Evolutionary conservation across 2,888 invertebrate genomes (phyloP), one percentile per base, ranked within the genome.

Genomic region (Campopleginae sp.): DNA sequence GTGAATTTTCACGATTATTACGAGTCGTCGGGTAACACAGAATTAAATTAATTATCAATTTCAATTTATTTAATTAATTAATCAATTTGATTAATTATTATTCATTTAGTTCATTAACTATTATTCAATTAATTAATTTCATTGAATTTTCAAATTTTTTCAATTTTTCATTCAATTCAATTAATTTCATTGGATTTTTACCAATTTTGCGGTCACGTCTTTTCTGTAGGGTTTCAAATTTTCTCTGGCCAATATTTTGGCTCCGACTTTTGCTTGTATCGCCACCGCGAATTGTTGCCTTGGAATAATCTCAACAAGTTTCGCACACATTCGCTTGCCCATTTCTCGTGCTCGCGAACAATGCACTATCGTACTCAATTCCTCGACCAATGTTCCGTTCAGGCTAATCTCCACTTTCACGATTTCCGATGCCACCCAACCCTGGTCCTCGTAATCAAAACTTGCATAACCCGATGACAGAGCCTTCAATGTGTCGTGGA

Each of bases 391-490:
- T 2, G 94, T 94, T 0, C 97, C 97, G 94, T 99, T 99, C 42
- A 99, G 63, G 42, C 42, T 33, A 66, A 79, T 84, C 91, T 94
- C 94, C 93, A 98, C 97, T 94, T 97, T 98, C 0, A 97, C 96
- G 89, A 99, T 94, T 83, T 96, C 94, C 85, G 98, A 96, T 86
- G 93, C 92, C 91, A 97, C 96, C 93, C 97, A 99, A 1, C 98
- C 99, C 90, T 96, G 94, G 92, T 98, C 97, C 93, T 98, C 98
- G 91, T 98, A 98, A 94, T 98, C 98, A 92, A 98, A 98, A 92
- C 98, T 98, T 0, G 98, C 99, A 94, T 98, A 99, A 44, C 99
- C 99, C 0, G 98, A 98, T 3, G 98, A 97, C 23, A 98, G 90
- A 17, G 97, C 96, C 94, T 99, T 99, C 2, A 99, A 94, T 4